Evolutionary conservation across 2,888 invertebrate species (phyloP), one percentile per base, ranked within the genome.

Genomic region (Diarsia dahlii): DNA sequence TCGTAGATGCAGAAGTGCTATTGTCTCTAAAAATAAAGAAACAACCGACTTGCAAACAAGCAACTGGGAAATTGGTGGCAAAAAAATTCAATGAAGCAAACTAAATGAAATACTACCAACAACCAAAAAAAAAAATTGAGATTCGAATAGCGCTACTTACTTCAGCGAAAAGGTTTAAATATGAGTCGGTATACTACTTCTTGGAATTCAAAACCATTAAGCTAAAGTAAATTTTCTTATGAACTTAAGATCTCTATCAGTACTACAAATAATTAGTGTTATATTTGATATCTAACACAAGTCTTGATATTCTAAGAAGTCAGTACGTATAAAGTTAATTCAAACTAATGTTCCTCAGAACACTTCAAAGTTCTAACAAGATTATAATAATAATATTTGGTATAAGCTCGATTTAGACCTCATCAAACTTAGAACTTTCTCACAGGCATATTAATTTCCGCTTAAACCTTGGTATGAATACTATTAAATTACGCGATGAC

Each of bases 351-450:
- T 48, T 65, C 28, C 28, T 28, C 28, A 28, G 15, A 71, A 60
- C 13, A 54, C 45, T 39, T 62, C n/a, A 65, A 71, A 72, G 34
- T 48, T 66, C 18, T 48, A 72, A 73, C 28, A 34, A 68, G 52
- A 48, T 60, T 58, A 78, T 46, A 23, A 73, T 64, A 23, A 73
- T 64, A 67, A 60, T 74, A 78, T 74, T 74, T 64, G 34, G 18
- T 39, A 3, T 48, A 20, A 67, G 23, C 18, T 68, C 13, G 15
- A 78, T 58, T 73, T 20, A 60, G 58, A 48, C 52, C 52, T 60
- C 52, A 79, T 78, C 78, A 64, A 69, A 74, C 45, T 48, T 50
- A 54, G 10, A 62, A 39, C 58, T 72, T 62, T 56, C 48, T 78
- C 45, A 20, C 3, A 78, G 10, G 0, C 52, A 18, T 78, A 52